phyloP scores from a whole-genome alignment of 1,140 invertebrate species.

The Calosoma granatense region DNA sequence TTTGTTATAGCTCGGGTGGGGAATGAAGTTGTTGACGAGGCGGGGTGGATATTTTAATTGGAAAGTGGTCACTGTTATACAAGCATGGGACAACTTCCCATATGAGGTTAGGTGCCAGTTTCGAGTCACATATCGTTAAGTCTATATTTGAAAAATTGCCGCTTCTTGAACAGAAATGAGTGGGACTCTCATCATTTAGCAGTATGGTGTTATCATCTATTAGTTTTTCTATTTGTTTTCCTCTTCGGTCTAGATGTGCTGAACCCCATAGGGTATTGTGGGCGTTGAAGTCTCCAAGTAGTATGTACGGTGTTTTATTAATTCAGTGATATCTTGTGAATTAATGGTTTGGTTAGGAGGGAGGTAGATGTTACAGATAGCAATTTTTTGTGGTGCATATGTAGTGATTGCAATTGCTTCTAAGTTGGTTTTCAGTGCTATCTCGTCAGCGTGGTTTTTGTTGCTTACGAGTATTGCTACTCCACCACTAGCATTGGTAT shows the following conservation, averaged over 20 bases:
- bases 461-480: constrained; percentile 23
- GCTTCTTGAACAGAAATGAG: constrained; percentile 23
- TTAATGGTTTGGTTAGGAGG: constrained; percentile 20
- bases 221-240: constrained; percentile 22
- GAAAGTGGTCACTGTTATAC: constrained; percentile 28
- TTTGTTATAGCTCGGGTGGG: constrained; percentile 13
- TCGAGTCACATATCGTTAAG: constrained; percentile 21
- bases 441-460: constrained; percentile 17
- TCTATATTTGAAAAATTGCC: constrained; percentile 24
- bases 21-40: constrained; percentile 10
- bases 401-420: constrained; percentile 24
- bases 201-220: constrained; percentile 21
- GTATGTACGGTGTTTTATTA: constrained; percentile 26
- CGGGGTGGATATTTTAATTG: constrained; percentile 20
- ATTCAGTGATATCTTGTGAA: constrained; percentile 23
- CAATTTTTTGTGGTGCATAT: constrained; percentile 16
- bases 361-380: constrained; percentile 26
- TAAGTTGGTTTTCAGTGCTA: constrained; percentile 22
- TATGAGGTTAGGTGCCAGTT: constrained; percentile 20
- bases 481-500: constrained; percentile 22
- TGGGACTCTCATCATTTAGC: constrained; percentile 23
- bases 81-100: constrained; percentile 22
- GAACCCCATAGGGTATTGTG: constrained; percentile 29
- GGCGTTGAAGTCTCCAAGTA: constrained; percentile 28
- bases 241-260: constrained; percentile 22